phyloP scores from a whole-genome alignment of 2,113 vertebrate species.

The Ceyx margarethae region DNA sequence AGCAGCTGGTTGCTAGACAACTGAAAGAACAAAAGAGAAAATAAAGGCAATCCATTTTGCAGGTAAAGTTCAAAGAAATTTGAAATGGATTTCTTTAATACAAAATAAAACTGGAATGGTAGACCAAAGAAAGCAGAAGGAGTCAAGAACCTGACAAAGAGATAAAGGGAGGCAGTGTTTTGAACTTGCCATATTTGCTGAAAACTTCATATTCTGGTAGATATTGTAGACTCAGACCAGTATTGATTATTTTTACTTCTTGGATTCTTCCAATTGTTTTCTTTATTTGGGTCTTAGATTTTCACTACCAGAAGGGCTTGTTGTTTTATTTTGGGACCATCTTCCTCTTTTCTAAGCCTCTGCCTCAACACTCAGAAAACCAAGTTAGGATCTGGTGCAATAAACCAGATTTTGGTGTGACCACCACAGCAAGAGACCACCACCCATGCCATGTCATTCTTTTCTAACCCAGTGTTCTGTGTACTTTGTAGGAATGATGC shows the following conservation, averaged over 20 bases:
- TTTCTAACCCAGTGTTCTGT: not conserved
- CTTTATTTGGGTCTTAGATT: not conserved
- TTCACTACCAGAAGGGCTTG: not conserved
- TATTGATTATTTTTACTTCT: not conserved
- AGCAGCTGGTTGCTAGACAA: not conserved
- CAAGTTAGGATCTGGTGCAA: not conserved
- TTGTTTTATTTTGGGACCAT: not conserved
- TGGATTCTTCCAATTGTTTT: not conserved
- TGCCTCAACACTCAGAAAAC: not conserved
- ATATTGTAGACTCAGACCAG: not conserved
- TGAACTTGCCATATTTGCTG: not conserved
- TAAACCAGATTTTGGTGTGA: not conserved
- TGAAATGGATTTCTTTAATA: not conserved
- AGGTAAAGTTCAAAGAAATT: not conserved
- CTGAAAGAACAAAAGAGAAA: not conserved
- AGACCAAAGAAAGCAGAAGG: not conserved
- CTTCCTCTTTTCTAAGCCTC: not conserved
- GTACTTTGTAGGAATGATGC: not conserved
- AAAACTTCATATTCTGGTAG: not conserved
- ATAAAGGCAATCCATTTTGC: not conserved
- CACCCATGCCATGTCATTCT: not conserved
- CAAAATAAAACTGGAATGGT: not conserved
- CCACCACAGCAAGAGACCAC: not conserved
- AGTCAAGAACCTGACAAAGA: not conserved
- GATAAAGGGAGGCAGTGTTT: not conserved